Evolutionary conservation across 2,888 invertebrate species (phyloP).

Genomic region (Drosophila birchii): DNA sequence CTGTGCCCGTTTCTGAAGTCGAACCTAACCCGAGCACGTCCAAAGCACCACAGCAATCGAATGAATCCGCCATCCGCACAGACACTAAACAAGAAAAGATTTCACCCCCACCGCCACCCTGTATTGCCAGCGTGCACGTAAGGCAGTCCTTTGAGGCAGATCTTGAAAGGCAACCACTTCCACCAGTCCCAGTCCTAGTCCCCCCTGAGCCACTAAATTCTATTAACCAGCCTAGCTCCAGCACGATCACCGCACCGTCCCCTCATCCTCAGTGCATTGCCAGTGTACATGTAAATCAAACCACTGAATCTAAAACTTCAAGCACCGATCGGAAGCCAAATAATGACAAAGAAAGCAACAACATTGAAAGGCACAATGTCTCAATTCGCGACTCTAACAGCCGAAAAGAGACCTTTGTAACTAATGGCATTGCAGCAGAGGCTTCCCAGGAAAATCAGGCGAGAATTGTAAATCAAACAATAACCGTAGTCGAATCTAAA

Average conservation of each 20-base stretch:
- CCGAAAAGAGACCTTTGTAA: conserved; percentile 4
- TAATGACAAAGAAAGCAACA: conserved; percentile 12
- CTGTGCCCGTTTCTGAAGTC: conserved; percentile 4
- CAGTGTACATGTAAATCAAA: conserved; percentile 22
- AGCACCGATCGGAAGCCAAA: conserved; percentile 3
- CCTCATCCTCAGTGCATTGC: conserved; percentile 7
- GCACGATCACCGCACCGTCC: conserved; percentile 1
- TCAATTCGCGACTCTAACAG: background rate
- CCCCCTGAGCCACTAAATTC: background rate
- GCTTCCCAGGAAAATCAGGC: background rate
- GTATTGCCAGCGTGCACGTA: conserved; percentile 15
- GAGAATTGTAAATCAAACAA: conserved; percentile 2
- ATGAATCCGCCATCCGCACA: conserved; percentile 9
- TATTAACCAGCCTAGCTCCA: background rate
- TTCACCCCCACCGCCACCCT: conserved; percentile 13
- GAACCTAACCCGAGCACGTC: conserved; percentile 28
- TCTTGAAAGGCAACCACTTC: background rate
- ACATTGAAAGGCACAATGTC: background rate
- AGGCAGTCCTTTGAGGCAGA: conserved; percentile 11
- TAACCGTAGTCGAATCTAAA: background rate
- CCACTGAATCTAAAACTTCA: background rate
- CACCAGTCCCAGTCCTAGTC: background rate
- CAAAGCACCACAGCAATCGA: conserved; percentile 14
- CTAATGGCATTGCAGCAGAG: conserved; percentile 2
- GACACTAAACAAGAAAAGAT: conserved; percentile 13